Base-by-base conservation (phyloP, 2,113 vertebrate species). In the Oreochromis aureus region DNA sequence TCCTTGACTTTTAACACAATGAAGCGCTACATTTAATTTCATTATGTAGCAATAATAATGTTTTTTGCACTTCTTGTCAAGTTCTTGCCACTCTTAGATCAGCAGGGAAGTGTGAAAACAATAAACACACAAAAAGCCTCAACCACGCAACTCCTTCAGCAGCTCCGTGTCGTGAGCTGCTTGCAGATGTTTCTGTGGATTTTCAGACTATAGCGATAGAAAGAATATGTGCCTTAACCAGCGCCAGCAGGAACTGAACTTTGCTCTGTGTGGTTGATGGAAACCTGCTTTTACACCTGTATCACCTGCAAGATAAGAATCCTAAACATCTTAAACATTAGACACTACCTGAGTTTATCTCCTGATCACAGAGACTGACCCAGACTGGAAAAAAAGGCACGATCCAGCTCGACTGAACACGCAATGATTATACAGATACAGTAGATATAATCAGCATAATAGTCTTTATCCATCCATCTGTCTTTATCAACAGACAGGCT, bases 361-460 rank as follows among this genome's bases (percentile, higher is more conserved):
- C 46, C 56, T 76, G 54, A 81, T 30, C 41, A 56, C 83, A 89
- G 81, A 39, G 19, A 39, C 44, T 58, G 58, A 83, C 84, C 85
- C 84, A 69, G 53, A 53, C 82, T 58, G 53, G 22, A 1, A 83
- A 85, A 87, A 83, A 86, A 87, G 3, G 56, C 41, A 34, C 1
- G 2, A 53, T 85, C 58, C 3, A 12, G 88, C 83, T 79, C 22
- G 6, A 82, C 44, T 89, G 69, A 89, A 87, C 76, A 51, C 41
- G 84, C 63, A 86, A 82, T 53, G 85, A 91, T 87, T 12, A 34
- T 58, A 53, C 80, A 81, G 54, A 84, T 81, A 44, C 7, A 80
- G 82, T 85, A 58, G 73, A 53, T 78, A 78, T 54, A 83, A 93
- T 91, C 84, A 80, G 54, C 5, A 6, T 78, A 84, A 80, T n/a